Base-by-base conservation (phyloP, 1,140 invertebrate species). In the Galleria mellonella region DNA sequence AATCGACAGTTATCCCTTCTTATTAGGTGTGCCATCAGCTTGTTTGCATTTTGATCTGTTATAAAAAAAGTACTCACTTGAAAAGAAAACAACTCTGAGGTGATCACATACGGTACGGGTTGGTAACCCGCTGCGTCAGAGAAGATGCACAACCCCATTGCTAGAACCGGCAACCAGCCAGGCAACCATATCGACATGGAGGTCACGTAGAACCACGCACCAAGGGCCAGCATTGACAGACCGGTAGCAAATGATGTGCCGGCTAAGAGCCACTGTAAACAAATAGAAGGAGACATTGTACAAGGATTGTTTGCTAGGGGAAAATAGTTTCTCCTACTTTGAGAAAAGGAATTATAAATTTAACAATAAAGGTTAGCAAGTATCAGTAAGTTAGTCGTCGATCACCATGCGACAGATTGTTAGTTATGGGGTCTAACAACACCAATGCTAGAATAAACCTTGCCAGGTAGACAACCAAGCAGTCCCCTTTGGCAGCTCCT, bases 131-230 rank as follows among this genome's bases (percentile, higher is more conserved):
- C 71, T 0, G 79, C 77, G 13, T 74, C 71, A 6, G 75, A 59
- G 47, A 84, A 84, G 47, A 84, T 82, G 48, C 81, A 79, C 0
- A 75, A 39, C 30, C 77, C 82, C 75, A 84, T 79, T n/a, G 77
- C 72, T 0, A 73, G 36, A 2, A 84, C 74, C 0, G 81, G 81
- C 47, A 84, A 30, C 73, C 75, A 84, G 58, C 68, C 81, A 1
- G 81, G 81, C 49, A 82, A 55, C 72, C 75, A 81, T 1, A 70
- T 33, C 0, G 45, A 55, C 11, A 59, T 8, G 0, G 71, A 69
- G 0, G 73, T 78, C 37, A 76, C 40, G 57, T 72, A 78, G 68
- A 84, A 84, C 81, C 81, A 84, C 0, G 43, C 55, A 1, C 81
- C 81, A 7, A 84, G 62, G 0, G 65, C 68, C 41, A 83, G 51